Evolutionary conservation across 1,140 invertebrate genomes (phyloP).

Genomic region (Zaprionus nigranus): DNA sequence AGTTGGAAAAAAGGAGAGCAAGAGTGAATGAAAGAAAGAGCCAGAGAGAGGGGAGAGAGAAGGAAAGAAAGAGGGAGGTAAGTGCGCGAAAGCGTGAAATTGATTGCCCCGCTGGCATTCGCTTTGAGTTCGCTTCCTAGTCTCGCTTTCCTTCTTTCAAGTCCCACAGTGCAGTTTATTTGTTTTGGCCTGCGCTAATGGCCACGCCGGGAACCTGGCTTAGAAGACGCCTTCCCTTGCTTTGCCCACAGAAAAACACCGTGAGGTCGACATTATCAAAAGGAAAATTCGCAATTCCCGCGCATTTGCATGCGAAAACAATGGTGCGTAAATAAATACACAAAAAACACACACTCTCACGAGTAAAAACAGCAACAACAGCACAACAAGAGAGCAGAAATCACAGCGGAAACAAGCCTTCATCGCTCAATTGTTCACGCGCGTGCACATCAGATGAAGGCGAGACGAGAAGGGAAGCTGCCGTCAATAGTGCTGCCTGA

Average conservation of each 20-base stretch:
- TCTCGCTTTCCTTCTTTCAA: slow-evolving; percentile 12
- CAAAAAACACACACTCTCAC: slow-evolving; percentile 5
- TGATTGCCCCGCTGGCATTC: slow-evolving; percentile 70
- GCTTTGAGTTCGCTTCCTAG: slow-evolving; percentile 12
- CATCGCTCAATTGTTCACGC: slow-evolving; percentile 59
- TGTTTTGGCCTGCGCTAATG: slow-evolving; percentile 45
- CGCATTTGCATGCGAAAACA: slow-evolving; percentile 22
- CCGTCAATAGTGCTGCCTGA: slow-evolving; percentile 5
- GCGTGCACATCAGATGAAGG: slow-evolving; percentile 27
- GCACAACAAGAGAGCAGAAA: slow-evolving; percentile 29
- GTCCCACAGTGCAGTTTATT: slow-evolving; percentile 33
- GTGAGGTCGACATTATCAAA: slow-evolving; percentile 17
- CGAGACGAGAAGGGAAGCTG: not conserved
- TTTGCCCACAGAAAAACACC: slow-evolving; percentile 8
- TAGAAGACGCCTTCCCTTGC: not conserved
- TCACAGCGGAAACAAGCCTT: slow-evolving; percentile 46
- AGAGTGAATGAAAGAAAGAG: slow-evolving; percentile 24
- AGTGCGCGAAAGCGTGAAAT: slow-evolving; percentile 61
- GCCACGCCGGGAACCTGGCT: slow-evolving; percentile 22
- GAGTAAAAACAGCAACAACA: not conserved
- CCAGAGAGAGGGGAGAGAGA: slow-evolving; percentile 11
- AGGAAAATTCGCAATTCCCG: slow-evolving; percentile 14
- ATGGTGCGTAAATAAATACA: slow-evolving; percentile 35
- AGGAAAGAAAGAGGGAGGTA: not conserved
- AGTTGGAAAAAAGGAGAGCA: slow-evolving; percentile 22